These are phyloP conservation scores for Semicossyphus pulcher DNA, from an alignment of 2,113 vertebrate species.

Conservation along the genomic window DNA sequence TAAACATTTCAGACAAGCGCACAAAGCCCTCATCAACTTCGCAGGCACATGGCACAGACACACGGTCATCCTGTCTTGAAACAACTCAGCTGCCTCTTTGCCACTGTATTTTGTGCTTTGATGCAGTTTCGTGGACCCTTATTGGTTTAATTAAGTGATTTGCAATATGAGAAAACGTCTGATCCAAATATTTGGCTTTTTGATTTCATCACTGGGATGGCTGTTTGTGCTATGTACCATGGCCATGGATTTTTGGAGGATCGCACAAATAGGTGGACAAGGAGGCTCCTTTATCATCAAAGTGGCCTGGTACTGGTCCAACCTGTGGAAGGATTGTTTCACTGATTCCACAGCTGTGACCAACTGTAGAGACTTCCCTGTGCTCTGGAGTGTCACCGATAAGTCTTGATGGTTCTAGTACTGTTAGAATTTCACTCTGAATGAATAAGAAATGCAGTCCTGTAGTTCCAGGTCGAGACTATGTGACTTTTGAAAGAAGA, in stretches of 20 bases:
- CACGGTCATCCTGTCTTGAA: background rate
- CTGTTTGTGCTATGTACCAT: slow-evolving; percentile 89
- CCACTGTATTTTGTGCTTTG: background rate
- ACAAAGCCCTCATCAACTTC: slow-evolving; percentile 59
- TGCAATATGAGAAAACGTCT: slow-evolving; percentile 74
- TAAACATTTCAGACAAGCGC: slow-evolving; percentile 63
- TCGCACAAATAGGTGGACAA: slow-evolving; percentile 88
- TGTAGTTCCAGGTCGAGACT: too few species aligned
- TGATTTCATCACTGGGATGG: slow-evolving; percentile 90
- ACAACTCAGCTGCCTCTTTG: background rate
- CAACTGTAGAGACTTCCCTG: slow-evolving; percentile 92
- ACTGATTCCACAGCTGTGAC: slow-evolving; percentile 90
- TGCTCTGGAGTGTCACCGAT: slow-evolving; percentile 90
- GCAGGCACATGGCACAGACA: slow-evolving; percentile 41
- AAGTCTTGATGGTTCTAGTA: slow-evolving; percentile 53
- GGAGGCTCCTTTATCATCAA: slow-evolving; percentile 89
- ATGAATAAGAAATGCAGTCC: too few species aligned
- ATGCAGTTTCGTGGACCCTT: background rate
- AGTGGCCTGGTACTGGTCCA: slow-evolving; percentile 94
- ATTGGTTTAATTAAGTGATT: background rate
- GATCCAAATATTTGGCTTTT: slow-evolving; percentile 88
- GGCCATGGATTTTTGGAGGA: slow-evolving; percentile 93
- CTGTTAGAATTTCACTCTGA: background rate
- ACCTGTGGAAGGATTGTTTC: slow-evolving; percentile 93
- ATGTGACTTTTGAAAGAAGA: too few species aligned